Base-by-base conservation (phyloP, 2,113 vertebrate genomes). In the Leucosticte australis region DNA sequence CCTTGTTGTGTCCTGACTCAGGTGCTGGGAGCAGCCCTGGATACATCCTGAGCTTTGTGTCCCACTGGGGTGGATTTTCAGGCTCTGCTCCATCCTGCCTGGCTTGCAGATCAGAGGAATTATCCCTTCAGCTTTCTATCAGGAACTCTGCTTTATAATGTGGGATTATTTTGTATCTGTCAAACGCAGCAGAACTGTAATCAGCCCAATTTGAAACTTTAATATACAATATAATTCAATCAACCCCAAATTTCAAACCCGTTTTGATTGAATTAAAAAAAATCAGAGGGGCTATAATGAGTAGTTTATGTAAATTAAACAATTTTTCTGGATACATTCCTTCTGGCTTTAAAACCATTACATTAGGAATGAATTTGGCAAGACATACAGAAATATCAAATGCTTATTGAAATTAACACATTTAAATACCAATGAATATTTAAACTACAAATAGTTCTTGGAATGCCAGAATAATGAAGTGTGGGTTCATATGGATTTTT, bases 291-390 rank as follows among this genome's bases (percentile, higher is more conserved):
- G 87, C 90, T 78, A 7, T 93, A 95, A 93, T 59, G 94, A 93
- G 81, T 69, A 78, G 90, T 92, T 96, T 94, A 96, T 95, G 95
- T 64, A 96, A 95, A 96, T 94, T 3, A 87, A 89, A 84, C 94
- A 39, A 56, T 94, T 88, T 95, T 94, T 92, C 94, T 78, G 94
- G 85, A 90, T 93, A 92, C 91, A 81, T 94, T 94, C 96, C 92
- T 96, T 91, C 94, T 91, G 94, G 93, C 95, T 96, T 96, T 89
- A 93, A 97, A 93, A 39, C 93, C 85, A 87, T 91, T 95, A 90
- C 92, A 87, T 87, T 81, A 96, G 86, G 84, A 94, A 91, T 69
- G 90, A 75, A 79, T 84, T 86, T 93, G 93, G 83, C 91, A 78
- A 64, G 15, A 89, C 41, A 76, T 9, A 74, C 23, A 82, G 87